A percentile compares a stretch with the other conserved stretches of the same genome.
Conservation (phyloP, 2,888 invertebrate genomes). For the Zelleria hepariella region DNA sequence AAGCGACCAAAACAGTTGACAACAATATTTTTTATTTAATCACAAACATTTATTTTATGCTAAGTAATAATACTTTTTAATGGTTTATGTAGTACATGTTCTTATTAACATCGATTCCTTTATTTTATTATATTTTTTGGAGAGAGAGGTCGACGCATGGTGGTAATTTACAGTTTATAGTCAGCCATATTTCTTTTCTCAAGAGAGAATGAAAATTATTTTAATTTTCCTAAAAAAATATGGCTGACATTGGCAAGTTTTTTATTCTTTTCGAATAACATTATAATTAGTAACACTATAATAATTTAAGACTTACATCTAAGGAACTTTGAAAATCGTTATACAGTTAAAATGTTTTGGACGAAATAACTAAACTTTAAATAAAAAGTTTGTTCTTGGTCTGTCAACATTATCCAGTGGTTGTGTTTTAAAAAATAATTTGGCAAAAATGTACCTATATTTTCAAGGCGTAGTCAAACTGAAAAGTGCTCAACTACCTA, state of each 20-base stretch:
- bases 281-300: slow-evolving; percentile 25
- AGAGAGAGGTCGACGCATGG: slow-evolving; percentile 45
- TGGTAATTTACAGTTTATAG: slow-evolving; percentile 4
- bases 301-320: slow-evolving; percentile 13
- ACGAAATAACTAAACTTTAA: slow-evolving; percentile 30
- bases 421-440: not conserved
- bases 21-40: slow-evolving; percentile 53
- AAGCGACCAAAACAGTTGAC: slow-evolving; percentile 57
- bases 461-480: not conserved
- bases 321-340: slow-evolving; percentile 17
- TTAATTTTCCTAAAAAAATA: not conserved
- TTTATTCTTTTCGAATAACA: slow-evolving; percentile 23
- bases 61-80: slow-evolving; percentile 50
- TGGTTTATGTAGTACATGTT: slow-evolving; percentile 41
- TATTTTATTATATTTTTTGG: slow-evolving; percentile 36
- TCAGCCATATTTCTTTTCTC: not conserved
- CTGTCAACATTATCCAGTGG: not conserved
- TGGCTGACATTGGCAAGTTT: slow-evolving; percentile 10
- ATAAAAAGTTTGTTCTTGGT: not conserved
- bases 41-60: slow-evolving; percentile 15
- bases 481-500: not conserved
- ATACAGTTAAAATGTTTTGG: slow-evolving; percentile 41
- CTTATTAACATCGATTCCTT: slow-evolving; percentile 22
- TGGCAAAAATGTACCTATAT: not conserved
- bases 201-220: not conserved